Base-by-base conservation (phyloP, 2,797 vertebrate species). In the Pitangus sulphuratus region DNA sequence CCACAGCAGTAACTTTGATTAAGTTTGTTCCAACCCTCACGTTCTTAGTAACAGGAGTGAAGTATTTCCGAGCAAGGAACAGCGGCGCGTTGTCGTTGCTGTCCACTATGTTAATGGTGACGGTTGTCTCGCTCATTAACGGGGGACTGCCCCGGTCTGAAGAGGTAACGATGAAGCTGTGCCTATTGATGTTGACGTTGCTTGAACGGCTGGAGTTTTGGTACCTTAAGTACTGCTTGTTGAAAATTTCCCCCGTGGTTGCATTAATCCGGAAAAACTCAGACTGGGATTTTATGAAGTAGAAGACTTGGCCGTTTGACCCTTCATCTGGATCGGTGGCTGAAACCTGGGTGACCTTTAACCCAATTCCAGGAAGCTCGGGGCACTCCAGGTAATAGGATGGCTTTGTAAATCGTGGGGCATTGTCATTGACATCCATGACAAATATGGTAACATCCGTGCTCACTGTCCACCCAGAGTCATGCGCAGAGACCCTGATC, bases 391-490 rank as follows among this genome's bases (percentile, higher is more conserved):
- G 97, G 82, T 99, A 99, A 95, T 99, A 99, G 31, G 99, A 99
- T 0, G 99, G 98, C 6, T 98, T 99, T 75, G 98, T 99, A 91
- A 99, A 99, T 69, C 99, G 98, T 5, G 99, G 99, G 7, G 98
- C 97, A 0, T 99, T 99, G 92, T 99, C 99, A 3, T 99, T 99
- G 62, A 99, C 61, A 35, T 99, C 99, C 0, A 96, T 99, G 74
- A 99, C 98, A 93, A 99, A 99, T 87, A 99, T 97, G 11, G 99
- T 99, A 90, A 99, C 99, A 8, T 99, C 99, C 1, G 99, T 99
- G 97, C 99, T 99, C 11, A 99, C 99, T 0, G 99, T 99, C 99
- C 99, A 99, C 22, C 99, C 99, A 0, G 99, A 99, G 97, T 99
- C 99, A 20, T 99, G 99, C 0, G 99, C 99, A 11, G 99, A 99